Percentiles rank a stretch among this genome's conserved stretches.
Evolutionary conservation across 1,140 invertebrate genomes (phyloP).

Genomic region (Latrodectus geometricus): DNA sequence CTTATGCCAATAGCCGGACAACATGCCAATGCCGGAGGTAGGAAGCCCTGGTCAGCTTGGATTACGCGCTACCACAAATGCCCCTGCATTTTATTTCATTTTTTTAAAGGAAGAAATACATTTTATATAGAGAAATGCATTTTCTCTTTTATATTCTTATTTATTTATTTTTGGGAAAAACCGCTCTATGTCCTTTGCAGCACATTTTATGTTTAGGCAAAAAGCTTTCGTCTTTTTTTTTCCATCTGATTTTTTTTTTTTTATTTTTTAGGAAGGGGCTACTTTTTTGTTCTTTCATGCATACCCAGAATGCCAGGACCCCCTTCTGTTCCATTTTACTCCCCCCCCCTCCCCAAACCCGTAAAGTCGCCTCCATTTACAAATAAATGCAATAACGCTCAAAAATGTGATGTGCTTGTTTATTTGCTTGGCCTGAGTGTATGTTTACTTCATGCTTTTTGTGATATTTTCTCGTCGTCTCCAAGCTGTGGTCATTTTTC

Average conservation of each 20-base stretch:
- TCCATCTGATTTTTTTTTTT: background rate
- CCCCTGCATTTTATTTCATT: slow-evolving; percentile 4
- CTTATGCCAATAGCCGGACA: slow-evolving; percentile 57
- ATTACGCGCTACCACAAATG: slow-evolving; percentile 52
- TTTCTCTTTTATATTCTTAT: slow-evolving; percentile 29
- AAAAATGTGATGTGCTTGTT: slow-evolving; percentile 55
- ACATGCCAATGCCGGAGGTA: slow-evolving; percentile 29
- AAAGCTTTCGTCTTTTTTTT: slow-evolving; percentile 45
- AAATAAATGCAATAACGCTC: slow-evolving; percentile 59
- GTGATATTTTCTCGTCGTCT: background rate
- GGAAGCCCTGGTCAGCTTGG: slow-evolving; percentile 52
- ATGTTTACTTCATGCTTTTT: background rate
- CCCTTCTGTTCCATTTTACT: background rate
- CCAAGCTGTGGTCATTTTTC: background rate
- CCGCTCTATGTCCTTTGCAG: background rate
- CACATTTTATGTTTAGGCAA: slow-evolving; percentile 54
- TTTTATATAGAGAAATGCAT: slow-evolving; percentile 57
- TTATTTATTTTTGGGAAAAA: slow-evolving; percentile 46
- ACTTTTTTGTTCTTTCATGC: background rate
- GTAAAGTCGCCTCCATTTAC: slow-evolving; percentile 57
- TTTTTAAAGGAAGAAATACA: slow-evolving; percentile 41
- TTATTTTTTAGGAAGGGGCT: background rate
- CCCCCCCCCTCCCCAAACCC: slow-evolving; percentile 2
- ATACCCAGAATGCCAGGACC: background rate
- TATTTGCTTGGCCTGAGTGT: background rate